Percentiles rank a stretch among this genome's conserved stretches.
These are phyloP conservation scores for Cynopterus brachyotis DNA, from an alignment of 2,113 vertebrate species.

Conservation along the genomic window DNA sequence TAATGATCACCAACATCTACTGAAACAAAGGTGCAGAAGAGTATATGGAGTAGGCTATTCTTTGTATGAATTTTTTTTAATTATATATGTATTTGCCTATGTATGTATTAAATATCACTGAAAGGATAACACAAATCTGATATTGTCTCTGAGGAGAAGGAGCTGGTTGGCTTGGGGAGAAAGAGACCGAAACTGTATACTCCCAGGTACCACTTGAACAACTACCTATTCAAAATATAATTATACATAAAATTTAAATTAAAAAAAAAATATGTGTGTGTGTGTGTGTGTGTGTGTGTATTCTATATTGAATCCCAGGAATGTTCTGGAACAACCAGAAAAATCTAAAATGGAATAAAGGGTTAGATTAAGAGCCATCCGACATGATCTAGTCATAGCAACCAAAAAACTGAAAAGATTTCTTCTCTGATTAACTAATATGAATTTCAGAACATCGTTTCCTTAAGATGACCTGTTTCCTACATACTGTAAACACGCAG, in stretches of 20 bases:
- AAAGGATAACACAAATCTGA: background rate
- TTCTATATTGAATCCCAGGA: background rate
- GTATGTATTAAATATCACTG: background rate
- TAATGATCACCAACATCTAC: background rate
- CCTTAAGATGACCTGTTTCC: background rate
- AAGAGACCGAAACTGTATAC: background rate
- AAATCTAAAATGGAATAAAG: constrained; percentile 5
- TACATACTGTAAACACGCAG: background rate
- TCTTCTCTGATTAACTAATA: background rate
- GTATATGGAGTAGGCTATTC: background rate
- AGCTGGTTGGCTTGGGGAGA: background rate
- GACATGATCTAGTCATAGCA: background rate
- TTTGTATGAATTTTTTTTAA: background rate
- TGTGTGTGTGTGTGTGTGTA: no score
- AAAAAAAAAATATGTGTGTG: no score
- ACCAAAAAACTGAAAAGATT: background rate
- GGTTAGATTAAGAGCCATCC: background rate
- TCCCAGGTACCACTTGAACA: background rate
- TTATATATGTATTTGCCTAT: background rate
- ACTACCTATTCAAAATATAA: constrained; percentile 1
- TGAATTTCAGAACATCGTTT: background rate
- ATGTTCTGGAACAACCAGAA: background rate
- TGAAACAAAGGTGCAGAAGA: background rate
- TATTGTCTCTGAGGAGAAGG: background rate
- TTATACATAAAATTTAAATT: background rate